Conservation (phyloP, 2,113 vertebrate genomes). For the Indicator maculatus region DNA sequence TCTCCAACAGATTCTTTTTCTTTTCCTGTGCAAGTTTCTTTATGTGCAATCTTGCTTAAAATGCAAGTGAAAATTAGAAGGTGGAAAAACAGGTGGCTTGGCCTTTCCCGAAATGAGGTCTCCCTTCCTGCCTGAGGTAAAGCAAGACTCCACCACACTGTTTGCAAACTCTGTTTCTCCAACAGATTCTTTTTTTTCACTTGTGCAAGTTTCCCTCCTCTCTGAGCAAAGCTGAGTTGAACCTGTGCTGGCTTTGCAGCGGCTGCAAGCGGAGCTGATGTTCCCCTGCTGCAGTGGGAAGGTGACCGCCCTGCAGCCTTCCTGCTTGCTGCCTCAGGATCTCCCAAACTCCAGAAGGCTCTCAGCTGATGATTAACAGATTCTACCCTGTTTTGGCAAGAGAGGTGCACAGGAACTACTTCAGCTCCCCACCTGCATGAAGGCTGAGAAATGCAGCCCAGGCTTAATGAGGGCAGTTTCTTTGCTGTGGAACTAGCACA, state of each 20-base stretch:
- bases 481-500: slow-evolving; percentile 2
- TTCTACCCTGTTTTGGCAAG: not conserved
- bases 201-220: too few species aligned
- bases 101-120: too few species aligned
- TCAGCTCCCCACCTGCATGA: not conserved
- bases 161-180: not conserved
- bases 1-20: not conserved
- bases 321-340: not conserved
- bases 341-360: not conserved
- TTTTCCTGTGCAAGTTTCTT: too few species aligned
- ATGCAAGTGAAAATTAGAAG: too few species aligned
- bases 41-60: too few species aligned
- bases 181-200: not conserved
- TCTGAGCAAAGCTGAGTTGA: too few species aligned
- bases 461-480: slow-evolving; percentile 21
- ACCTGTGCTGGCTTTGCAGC: too few species aligned
- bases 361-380: not conserved
- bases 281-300: not conserved
- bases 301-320: not conserved
- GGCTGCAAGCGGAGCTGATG: not conserved
- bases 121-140: too few species aligned
- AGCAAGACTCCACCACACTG: not conserved
- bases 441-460: not conserved
- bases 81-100: too few species aligned
- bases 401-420: not conserved